phyloP scores from a whole-genome alignment of 64 coral and sea anemone genomes.

The Porites lutea region DNA sequence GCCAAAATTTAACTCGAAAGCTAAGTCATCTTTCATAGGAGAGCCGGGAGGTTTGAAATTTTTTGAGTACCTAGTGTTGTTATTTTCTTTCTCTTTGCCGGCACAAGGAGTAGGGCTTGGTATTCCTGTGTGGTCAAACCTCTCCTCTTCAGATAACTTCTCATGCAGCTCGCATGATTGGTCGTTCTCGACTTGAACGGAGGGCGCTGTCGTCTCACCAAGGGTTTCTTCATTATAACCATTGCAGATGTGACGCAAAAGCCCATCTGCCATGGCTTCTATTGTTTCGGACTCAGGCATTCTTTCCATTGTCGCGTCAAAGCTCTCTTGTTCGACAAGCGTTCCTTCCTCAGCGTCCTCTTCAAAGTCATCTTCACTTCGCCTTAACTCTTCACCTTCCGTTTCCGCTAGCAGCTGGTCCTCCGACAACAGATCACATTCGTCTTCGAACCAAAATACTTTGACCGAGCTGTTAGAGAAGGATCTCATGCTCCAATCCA shows the following conservation, averaged over 20 bases:
- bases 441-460: slow-evolving; percentile 96
- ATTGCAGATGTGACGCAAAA: slow-evolving; percentile 23
- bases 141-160: not conserved
- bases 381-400: slow-evolving; percentile 13
- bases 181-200: not conserved
- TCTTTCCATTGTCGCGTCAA: slow-evolving; percentile 33
- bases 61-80: not conserved
- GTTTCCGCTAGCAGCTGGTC: slow-evolving; percentile 70
- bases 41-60: not conserved
- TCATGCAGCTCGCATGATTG: not conserved
- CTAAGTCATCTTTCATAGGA: not conserved
- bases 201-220: not conserved
- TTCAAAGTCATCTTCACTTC: slow-evolving; percentile 16
- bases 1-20: slow-evolving; percentile 4
- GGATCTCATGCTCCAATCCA: slow-evolving; percentile 79
- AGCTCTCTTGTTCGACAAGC: slow-evolving; percentile 33
- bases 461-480: slow-evolving; percentile 88
- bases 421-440: slow-evolving; percentile 78
- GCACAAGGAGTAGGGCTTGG: not conserved
- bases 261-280: slow-evolving; percentile 42
- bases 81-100: not conserved
- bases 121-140: not conserved
- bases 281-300: slow-evolving; percentile 22
- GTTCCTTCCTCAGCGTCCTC: not conserved
- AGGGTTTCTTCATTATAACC: not conserved